phyloP scores from a whole-genome alignment of 2,797 vertebrate species.

The Melanotaenia maccullochi region DNA sequence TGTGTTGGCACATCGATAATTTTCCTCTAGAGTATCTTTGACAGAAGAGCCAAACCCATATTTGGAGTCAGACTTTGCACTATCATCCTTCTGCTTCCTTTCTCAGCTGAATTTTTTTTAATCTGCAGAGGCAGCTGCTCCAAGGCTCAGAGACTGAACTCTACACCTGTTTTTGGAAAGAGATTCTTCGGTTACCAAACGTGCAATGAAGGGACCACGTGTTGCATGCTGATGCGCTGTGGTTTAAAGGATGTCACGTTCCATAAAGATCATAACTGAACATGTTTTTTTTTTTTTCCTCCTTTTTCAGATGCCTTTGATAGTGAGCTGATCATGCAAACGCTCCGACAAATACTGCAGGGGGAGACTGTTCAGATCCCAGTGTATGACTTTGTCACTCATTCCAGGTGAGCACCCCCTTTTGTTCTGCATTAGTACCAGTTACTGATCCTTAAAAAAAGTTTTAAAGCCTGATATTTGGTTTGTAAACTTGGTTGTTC shows the following conservation, averaged over 20 bases:
- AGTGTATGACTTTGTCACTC: slow-evolving; percentile 96
- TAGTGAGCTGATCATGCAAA: slow-evolving; percentile 93
- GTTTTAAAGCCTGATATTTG: too few relatives aligned
- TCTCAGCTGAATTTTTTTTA: slow-evolving; percentile 47
- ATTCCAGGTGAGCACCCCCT: slow-evolving; percentile 89
- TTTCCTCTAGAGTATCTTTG: slow-evolving; percentile 14
- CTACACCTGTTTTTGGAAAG: slow-evolving; percentile 60
- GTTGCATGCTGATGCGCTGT: not conserved
- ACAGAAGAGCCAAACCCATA: slow-evolving; percentile 52
- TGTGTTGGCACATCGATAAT: not conserved
- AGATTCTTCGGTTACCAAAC: slow-evolving; percentile 54
- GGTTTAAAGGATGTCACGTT: not conserved
- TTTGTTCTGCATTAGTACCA: not conserved
- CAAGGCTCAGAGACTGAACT: slow-evolving; percentile 42
- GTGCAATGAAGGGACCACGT: slow-evolving; percentile 30
- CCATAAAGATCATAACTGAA: slow-evolving; percentile 2
- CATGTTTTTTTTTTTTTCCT: not conserved
- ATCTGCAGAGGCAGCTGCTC: slow-evolving; percentile 64
- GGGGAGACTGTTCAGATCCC: slow-evolving; percentile 95
- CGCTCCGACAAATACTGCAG: slow-evolving; percentile 89
- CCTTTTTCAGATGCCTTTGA: slow-evolving; percentile 93
- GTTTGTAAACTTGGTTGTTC: not conserved
- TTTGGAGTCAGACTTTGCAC: slow-evolving; percentile 52
- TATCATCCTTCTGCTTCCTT: slow-evolving; percentile 46
- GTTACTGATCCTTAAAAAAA: not conserved